Base-by-base conservation (phyloP, 2,888 invertebrate genomes). In the Melinaea marsaeus region DNA sequence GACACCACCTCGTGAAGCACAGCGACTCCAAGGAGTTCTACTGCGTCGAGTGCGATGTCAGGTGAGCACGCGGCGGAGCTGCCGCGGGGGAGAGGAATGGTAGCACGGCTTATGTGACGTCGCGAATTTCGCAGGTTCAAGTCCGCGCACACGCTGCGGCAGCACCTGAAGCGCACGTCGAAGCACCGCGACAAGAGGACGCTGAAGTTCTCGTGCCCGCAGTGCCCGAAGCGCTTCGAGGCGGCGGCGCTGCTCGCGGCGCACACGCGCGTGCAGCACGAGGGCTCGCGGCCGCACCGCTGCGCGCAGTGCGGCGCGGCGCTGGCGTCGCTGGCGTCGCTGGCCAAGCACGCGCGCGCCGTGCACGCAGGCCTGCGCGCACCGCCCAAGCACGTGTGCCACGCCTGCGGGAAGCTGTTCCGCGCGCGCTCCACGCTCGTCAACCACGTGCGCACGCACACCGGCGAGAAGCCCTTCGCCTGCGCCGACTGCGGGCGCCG, bases 231-330 rank as follows among this genome's bases (percentile, higher is more conserved):
- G 63, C 83, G 85, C 0, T 86, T 82, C 79, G 74, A 73, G 45
- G 70, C 71, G 0, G 68, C 68, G 5, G 13, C 68, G 0, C 57
- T 74, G 9, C 76, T 84, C 33, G 11, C 57, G 2, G 64, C 72
- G 33, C 91, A 90, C 81, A 62, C 61, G 46, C 65, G 71, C 48
- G 77, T 88, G 32, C 83, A 84, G 66, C 90, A 89, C 81, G 84
- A 85, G 62, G 87, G 88, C n/a, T 75, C 77, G 65, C 81, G 89
- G 33, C 71, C 81, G 65, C 82, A 85, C 78, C 68, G 71, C 55
- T 90, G 90, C 76, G 55, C 35, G 3, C 56, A 64, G 61, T 93
- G 93, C 77, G 89, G 90, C 67, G 84, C 86, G 3, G 77, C 80
- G 69, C 83, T 89, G 3, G 86, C 90, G 0, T 64, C 83, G 4